A percentile compares a stretch with the other conserved stretches of the same genome.
These are phyloP conservation scores for Apocrypta bakeri DNA, from an alignment of 1,140 invertebrate genomes.

Conservation along the genomic window DNA sequence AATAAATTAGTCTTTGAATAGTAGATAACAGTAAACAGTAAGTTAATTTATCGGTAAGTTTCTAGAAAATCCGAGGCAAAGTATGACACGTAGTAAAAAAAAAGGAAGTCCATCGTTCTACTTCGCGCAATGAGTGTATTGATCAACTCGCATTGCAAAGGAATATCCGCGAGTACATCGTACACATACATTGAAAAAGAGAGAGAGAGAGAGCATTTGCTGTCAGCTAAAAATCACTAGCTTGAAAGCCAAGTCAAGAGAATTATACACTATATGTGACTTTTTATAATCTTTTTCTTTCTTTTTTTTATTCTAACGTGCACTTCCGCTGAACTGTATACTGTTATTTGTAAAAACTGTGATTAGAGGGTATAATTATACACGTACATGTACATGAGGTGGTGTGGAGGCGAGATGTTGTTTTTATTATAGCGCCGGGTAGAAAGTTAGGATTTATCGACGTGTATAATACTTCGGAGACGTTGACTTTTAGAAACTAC, in stretches of 20 bases:
- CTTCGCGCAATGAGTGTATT: neutral
- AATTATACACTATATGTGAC: neutral
- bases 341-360: too few relatives aligned
- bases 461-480: neutral
- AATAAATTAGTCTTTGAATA: too few relatives aligned
- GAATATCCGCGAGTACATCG: neutral
- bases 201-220: too few relatives aligned
- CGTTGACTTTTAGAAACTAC: too few relatives aligned
- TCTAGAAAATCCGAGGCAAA: too few relatives aligned
- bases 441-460: neutral
- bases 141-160: constrained; percentile 20
- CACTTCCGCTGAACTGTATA: neutral
- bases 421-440: too few relatives aligned
- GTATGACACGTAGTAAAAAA: neutral
- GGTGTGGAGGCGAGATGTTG: too few relatives aligned
- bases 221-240: constrained; percentile 30
- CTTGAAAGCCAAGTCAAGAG: neutral
- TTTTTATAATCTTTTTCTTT: neutral
- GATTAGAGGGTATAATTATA: too few relatives aligned
- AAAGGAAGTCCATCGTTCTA: constrained; percentile 9
- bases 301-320: neutral
- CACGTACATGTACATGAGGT: too few relatives aligned
- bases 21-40: too few relatives aligned
- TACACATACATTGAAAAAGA: too few relatives aligned
- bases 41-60: too few relatives aligned